phyloP scores from a whole-genome alignment of 1,140 invertebrate species.

The Theocolax elegans region DNA sequence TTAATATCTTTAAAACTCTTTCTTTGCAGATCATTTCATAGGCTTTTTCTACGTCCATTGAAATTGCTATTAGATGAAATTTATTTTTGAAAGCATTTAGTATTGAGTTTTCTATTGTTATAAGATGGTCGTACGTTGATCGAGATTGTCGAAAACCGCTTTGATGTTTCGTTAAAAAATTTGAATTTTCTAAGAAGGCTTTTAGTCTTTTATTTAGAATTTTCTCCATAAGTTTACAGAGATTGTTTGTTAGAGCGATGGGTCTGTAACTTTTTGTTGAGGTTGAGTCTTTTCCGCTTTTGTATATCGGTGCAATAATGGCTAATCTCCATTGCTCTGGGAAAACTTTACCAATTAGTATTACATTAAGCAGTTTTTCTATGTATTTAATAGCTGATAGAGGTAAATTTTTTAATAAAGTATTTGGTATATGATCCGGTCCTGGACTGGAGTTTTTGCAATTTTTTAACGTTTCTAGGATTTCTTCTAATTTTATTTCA shows the following conservation, averaged over 20 bases:
- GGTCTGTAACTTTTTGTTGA: slow-evolving; percentile 48
- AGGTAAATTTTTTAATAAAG: slow-evolving; percentile 46
- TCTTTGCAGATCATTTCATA: slow-evolving; percentile 29
- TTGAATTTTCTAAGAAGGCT: not conserved
- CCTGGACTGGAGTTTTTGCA: slow-evolving; percentile 15
- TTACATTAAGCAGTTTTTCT: slow-evolving; percentile 45
- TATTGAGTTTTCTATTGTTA: slow-evolving; percentile 44
- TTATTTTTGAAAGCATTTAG: slow-evolving; percentile 46
- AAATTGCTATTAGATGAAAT: slow-evolving; percentile 38
- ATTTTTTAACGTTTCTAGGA: not conserved
- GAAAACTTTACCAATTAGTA: slow-evolving; percentile 42
- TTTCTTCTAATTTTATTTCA: slow-evolving; percentile 2
- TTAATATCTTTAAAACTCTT: slow-evolving; percentile 19
- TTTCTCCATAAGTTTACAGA: slow-evolving; percentile 56
- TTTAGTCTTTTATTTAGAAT: slow-evolving; percentile 44
- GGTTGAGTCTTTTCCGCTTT: slow-evolving; percentile 52
- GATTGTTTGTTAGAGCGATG: slow-evolving; percentile 48
- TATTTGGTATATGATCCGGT: slow-evolving; percentile 31
- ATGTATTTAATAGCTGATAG: slow-evolving; percentile 40
- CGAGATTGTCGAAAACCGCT: slow-evolving; percentile 46
- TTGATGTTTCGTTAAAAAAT: slow-evolving; percentile 39
- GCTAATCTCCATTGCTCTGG: slow-evolving; percentile 54
- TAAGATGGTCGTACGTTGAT: slow-evolving; percentile 46
- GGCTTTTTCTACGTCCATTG: slow-evolving; percentile 43
- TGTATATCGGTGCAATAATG: slow-evolving; percentile 53